Evolutionary conservation across 2,888 invertebrate species (phyloP).

Genomic region (Bedellia somnulentella): DNA sequence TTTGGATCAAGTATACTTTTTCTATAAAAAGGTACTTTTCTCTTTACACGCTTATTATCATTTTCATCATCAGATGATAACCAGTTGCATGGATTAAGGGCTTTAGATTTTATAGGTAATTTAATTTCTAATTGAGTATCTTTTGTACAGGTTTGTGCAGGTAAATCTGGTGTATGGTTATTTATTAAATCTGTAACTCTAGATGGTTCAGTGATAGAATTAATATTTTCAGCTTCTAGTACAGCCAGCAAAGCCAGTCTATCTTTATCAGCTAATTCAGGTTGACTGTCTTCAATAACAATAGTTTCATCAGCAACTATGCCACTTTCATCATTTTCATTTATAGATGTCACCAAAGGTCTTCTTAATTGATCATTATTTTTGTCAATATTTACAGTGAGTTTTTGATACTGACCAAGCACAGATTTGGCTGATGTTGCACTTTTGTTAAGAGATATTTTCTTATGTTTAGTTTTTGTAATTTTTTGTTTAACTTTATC

Average conservation of each 20-base stretch:
- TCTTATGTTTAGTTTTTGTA: neutral
- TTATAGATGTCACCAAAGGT: slow-evolving; percentile 1
- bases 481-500: slow-evolving; percentile 1
- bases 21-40: neutral
- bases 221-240: slow-evolving; percentile 20
- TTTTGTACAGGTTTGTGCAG: neutral
- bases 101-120: neutral
- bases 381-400: neutral
- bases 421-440: slow-evolving; percentile 4
- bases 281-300: slow-evolving; percentile 29
- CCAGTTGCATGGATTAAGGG: no score
- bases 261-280: slow-evolving; percentile 30
- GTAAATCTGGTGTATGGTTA: no score
- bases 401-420: slow-evolving; percentile 5
- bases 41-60: neutral
- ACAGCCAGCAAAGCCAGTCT: slow-evolving; percentile 30
- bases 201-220: neutral
- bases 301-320: slow-evolving; percentile 27
- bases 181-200: neutral
- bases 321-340: slow-evolving; percentile 29
- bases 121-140: neutral
- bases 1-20: no score
- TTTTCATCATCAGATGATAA: no score
- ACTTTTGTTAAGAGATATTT: neutral
- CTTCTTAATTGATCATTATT: no score